Evolutionary conservation across 2,888 invertebrate species (phyloP).

Genomic region (Aethes cnicana): DNA sequence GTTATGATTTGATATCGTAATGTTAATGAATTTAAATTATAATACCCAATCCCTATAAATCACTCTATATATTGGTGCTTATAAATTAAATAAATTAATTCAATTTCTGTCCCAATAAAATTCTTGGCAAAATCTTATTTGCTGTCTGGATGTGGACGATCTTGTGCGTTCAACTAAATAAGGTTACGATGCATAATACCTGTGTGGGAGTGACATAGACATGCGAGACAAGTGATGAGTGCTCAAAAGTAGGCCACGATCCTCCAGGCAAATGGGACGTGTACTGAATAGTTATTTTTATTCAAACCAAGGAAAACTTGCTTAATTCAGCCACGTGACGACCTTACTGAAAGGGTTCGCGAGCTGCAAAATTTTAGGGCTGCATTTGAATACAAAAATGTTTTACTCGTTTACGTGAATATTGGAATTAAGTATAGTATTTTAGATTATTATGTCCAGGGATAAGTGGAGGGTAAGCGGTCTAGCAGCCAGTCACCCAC

Average conservation of each 20-base stretch:
- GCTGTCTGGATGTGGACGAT: too few species aligned
- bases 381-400: slow-evolving; percentile 1
- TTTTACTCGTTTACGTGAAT: slow-evolving; percentile 17
- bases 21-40: too few species aligned
- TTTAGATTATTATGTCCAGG: background rate
- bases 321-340: slow-evolving; percentile 16
- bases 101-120: too few species aligned
- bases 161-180: slow-evolving; percentile 1
- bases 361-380: slow-evolving; percentile 9
- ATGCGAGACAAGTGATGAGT: slow-evolving; percentile 10
- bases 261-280: slow-evolving; percentile 19
- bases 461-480: background rate
- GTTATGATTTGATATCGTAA: too few species aligned
- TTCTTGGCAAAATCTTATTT: too few species aligned
- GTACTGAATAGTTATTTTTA: slow-evolving; percentile 24
- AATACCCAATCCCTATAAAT: too few species aligned
- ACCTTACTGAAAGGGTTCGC: slow-evolving; percentile 21
- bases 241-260: slow-evolving; percentile 25
- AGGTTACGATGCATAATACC: slow-evolving; percentile 16
- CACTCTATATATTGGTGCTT: too few species aligned
- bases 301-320: slow-evolving; percentile 13
- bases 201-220: slow-evolving; percentile 17
- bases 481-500: too few species aligned
- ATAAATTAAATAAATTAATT: too few species aligned
- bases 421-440: background rate